These are phyloP conservation scores for Heteromurus nitidus DNA, from an alignment of 2,888 invertebrate species.

Conservation along the genomic window DNA sequence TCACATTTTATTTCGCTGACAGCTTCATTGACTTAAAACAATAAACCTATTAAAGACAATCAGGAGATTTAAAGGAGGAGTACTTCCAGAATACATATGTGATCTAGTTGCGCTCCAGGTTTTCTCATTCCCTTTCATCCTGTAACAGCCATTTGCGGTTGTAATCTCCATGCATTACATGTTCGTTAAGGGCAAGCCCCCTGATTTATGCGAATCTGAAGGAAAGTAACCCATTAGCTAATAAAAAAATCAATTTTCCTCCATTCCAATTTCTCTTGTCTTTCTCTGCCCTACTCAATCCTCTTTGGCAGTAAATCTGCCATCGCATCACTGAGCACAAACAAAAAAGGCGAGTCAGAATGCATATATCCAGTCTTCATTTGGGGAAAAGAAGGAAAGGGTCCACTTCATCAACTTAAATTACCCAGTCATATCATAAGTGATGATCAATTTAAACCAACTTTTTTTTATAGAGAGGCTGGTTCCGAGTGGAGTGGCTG, in stretches of 20 bases:
- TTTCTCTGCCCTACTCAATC: neutral
- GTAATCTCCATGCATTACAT: neutral
- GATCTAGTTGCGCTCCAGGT: too few species aligned
- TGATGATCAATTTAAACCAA: conserved; percentile 8
- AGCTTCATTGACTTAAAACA: conserved; percentile 21
- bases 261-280: conserved; percentile 7
- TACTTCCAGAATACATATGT: too few species aligned
- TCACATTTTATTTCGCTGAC: neutral
- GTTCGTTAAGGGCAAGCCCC: neutral
- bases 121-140: neutral
- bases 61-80: neutral
- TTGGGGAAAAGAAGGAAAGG: conserved; percentile 1
- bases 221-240: neutral
- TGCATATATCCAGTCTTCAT: neutral
- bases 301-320: neutral
- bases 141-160: neutral
- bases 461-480: neutral
- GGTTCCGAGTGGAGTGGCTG: neutral
- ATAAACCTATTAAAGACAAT: neutral
- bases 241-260: neutral
- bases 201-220: conserved; percentile 30
- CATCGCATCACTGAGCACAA: conserved; percentile 34
- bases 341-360: conserved; percentile 28
- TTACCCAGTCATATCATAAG: conserved; percentile 51
- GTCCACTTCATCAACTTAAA: conserved; percentile 55